Conservation (phyloP, 2,888 invertebrate species). For the Muscina levida region DNA sequence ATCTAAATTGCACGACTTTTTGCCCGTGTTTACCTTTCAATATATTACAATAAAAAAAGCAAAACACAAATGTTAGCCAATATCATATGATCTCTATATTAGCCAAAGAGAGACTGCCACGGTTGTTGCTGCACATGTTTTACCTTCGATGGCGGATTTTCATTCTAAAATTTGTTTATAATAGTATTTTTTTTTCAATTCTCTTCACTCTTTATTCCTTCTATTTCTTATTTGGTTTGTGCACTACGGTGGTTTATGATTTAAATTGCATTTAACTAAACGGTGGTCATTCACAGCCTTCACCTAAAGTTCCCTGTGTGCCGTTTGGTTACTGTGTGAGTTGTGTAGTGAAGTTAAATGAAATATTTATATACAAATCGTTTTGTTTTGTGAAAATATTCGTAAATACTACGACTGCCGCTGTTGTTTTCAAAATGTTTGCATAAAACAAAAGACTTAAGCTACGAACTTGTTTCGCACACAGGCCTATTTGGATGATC, state of each 20-base stretch:
- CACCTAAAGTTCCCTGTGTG: conserved; percentile 2
- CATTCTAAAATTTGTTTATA: conserved; percentile 51
- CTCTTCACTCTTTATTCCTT: conserved; percentile 8
- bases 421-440: not conserved
- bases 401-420: no score
- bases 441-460: conserved; percentile 59
- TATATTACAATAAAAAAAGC: not conserved
- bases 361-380: no score
- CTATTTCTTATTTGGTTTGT: not conserved
- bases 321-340: not conserved
- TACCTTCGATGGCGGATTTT: conserved; percentile 36
- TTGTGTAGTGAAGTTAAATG: no score
- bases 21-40: conserved; percentile 6
- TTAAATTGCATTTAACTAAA: no score
- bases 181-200: not conserved
- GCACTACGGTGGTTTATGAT: no score
- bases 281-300: conserved; percentile 25
- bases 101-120: conserved; percentile 15
- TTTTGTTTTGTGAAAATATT: no score
- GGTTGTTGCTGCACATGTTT: not conserved
- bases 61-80: conserved; percentile 7
- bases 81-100: conserved; percentile 19
- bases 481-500: not conserved
- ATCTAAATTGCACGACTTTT: conserved; percentile 19
- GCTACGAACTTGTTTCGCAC: conserved; percentile 33